phyloP scores from a whole-genome alignment of 2,113 vertebrate genomes.

The Eclectus roratus region DNA sequence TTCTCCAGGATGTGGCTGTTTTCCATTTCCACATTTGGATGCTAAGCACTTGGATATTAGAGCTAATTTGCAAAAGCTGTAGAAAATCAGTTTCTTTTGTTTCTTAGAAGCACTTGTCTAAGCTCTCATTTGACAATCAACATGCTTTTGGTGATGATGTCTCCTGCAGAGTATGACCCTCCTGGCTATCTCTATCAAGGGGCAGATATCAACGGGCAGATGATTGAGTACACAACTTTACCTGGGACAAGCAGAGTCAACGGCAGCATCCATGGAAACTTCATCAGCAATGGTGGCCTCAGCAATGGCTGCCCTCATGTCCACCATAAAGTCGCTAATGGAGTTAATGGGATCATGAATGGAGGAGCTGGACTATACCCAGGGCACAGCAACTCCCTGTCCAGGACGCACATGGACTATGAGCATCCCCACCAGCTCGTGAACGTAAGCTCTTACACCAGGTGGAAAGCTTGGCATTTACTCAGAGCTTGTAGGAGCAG shows the following conservation, averaged over 20 bases:
- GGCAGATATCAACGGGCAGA: conserved; percentile 82
- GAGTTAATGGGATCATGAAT: conserved; percentile 69
- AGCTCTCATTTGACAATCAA: not conserved
- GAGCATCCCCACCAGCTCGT: conserved; percentile 81
- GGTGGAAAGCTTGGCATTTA: not conserved
- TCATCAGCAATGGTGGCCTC: conserved; percentile 73
- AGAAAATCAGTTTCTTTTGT: not conserved
- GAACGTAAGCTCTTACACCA: conserved; percentile 78
- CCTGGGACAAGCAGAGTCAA: conserved; percentile 77
- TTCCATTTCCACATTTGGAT: not conserved
- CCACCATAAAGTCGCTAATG: conserved; percentile 83
- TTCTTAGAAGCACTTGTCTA: fast-evolving
- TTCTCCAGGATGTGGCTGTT: not conserved
- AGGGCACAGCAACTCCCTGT: conserved; percentile 57
- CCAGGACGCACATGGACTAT: conserved; percentile 75
- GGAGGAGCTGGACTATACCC: conserved; percentile 73
- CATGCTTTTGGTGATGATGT: fast-evolving
- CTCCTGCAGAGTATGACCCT: conserved; percentile 85
- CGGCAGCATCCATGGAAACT: conserved; percentile 77
- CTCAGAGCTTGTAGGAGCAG: not conserved
- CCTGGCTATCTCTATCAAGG: conserved; percentile 90
- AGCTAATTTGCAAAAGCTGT: not conserved
- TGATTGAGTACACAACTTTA: conserved; percentile 85
- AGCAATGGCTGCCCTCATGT: conserved; percentile 83
- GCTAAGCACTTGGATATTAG: not conserved